Evolutionary conservation across 2,113 vertebrate species (phyloP).

Genomic region (Chionis minor): DNA sequence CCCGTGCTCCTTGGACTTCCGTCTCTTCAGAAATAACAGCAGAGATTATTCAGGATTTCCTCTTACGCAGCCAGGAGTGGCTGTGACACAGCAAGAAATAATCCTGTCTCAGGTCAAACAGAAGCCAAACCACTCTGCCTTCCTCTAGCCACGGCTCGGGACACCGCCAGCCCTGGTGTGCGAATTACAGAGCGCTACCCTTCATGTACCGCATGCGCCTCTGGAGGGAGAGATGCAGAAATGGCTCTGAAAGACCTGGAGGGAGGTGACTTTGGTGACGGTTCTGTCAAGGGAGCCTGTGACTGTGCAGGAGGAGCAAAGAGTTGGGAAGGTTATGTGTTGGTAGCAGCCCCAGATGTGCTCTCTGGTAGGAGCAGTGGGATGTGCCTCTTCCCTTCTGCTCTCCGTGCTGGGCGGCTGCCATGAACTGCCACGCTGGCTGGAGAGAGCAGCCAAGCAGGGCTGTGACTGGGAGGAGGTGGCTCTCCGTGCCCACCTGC

Average conservation of each 20-base stretch:
- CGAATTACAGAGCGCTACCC: neutral
- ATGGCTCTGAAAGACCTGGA: neutral
- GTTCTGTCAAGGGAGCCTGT: neutral
- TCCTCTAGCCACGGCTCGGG: neutral
- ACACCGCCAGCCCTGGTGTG: neutral
- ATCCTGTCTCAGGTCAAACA: neutral
- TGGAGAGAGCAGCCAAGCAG: neutral
- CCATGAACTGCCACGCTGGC: rapidly evolving
- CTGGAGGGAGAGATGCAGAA: neutral
- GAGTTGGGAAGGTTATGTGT: neutral
- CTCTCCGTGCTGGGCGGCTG: neutral
- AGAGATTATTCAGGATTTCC: conserved; percentile 33
- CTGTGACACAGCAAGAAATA: conserved; percentile 50
- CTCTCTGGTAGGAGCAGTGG: neutral
- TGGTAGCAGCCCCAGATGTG: neutral
- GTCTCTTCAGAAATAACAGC: conserved; percentile 4
- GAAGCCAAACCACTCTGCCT: neutral
- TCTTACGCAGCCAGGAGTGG: conserved; percentile 28
- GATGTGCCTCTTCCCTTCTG: neutral
- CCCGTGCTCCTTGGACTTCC: neutral
- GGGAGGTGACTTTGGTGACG: neutral
- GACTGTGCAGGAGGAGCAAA: neutral
- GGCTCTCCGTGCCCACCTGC: neutral
- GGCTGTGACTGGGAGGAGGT: neutral
- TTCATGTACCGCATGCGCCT: rapidly evolving